These are phyloP conservation scores for Lycaena phlaeas DNA, from an alignment of 2,888 invertebrate species.

Conservation along the genomic window DNA sequence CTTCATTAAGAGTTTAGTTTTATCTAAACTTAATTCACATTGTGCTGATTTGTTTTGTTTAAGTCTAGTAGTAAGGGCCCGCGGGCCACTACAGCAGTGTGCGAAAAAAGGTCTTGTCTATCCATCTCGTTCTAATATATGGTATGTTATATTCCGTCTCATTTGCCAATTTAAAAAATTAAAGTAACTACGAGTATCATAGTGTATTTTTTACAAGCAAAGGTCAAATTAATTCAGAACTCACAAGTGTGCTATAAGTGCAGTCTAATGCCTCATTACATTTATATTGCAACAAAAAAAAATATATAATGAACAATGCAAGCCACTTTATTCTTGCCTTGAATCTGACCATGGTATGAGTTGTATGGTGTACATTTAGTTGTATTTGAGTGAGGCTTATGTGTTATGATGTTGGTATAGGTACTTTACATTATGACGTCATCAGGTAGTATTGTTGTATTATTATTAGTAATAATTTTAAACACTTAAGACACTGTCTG, in stretches of 20 bases:
- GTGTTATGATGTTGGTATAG: too few relatives aligned
- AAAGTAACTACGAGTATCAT: not conserved
- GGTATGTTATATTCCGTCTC: not conserved
- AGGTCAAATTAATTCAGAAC: not conserved
- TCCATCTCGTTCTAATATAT: not conserved
- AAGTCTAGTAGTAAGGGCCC: too few relatives aligned
- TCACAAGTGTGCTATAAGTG: not conserved
- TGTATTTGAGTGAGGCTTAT: not conserved
- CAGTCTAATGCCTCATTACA: not conserved
- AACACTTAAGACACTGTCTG: too few relatives aligned
- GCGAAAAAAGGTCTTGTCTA: not conserved
- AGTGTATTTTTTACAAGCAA: not conserved
- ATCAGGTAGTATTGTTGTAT: too few relatives aligned
- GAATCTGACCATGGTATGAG: not conserved
- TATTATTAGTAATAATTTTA: too few relatives aligned
- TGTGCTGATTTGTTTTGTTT: too few relatives aligned
- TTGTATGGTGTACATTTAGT: not conserved
- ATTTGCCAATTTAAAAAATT: not conserved
- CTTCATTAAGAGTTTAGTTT: too few relatives aligned
- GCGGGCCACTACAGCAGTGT: not conserved
- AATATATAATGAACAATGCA: conserved; percentile 2
- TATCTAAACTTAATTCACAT: too few relatives aligned
- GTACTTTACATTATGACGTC: too few relatives aligned
- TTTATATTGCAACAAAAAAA: conserved; percentile 2
- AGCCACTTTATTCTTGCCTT: conserved; percentile 1